Conservation (phyloP, 2,113 vertebrate species). For the Struthidea cinerea region DNA sequence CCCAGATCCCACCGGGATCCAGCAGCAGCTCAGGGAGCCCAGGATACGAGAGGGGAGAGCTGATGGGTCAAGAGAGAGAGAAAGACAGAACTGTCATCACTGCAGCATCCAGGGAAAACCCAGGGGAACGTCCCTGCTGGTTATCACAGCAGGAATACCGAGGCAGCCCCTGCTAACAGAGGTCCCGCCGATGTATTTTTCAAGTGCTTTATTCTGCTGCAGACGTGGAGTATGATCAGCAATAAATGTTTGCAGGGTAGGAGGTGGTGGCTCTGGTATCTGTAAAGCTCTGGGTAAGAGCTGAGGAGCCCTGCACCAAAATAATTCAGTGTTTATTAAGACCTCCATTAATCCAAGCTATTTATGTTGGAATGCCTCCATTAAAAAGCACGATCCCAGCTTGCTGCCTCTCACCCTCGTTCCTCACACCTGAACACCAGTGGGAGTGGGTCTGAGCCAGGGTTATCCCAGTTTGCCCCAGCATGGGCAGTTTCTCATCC, state of each 20-base stretch:
- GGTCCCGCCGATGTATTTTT: neutral
- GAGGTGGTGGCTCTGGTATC: neutral
- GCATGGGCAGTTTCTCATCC: neutral
- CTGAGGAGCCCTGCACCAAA: rapidly evolving
- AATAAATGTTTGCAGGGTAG: neutral
- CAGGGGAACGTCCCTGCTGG: neutral
- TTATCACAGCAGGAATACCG: neutral
- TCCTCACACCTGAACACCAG: neutral
- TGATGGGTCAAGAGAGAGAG: neutral
- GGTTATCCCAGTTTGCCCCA: neutral
- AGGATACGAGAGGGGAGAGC: neutral
- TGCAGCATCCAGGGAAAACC: neutral
- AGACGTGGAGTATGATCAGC: neutral
- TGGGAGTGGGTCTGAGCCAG: neutral
- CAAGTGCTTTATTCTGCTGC: neutral
- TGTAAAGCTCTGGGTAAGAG: neutral
- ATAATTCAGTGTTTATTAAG: neutral
- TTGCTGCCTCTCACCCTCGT: neutral
- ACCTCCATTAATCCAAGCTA: neutral
- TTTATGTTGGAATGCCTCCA: neutral
- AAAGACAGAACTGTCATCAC: neutral
- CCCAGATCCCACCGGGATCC: neutral
- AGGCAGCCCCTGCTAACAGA: neutral
- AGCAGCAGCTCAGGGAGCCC: neutral
- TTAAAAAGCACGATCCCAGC: neutral